Percentiles rank a stretch among this genome's conserved stretches.
phyloP scores from a whole-genome alignment of 1,140 invertebrate species.

The Drosophila rhopaloa region DNA sequence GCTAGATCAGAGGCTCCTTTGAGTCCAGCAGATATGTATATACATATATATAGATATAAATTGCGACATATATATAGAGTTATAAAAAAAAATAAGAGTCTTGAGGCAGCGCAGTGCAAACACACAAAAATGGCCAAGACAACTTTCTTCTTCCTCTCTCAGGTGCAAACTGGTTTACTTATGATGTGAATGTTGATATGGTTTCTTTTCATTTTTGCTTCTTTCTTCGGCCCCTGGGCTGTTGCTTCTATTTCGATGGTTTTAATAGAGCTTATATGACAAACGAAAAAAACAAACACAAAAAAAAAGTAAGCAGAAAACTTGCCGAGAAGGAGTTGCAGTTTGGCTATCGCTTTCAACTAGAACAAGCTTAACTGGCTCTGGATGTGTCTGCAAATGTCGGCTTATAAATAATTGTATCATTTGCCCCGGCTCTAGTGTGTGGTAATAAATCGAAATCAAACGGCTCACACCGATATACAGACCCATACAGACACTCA shows the following conservation, averaged over 20 bases:
- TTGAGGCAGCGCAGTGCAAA: conserved; percentile 44
- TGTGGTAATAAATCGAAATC: conserved; percentile 82
- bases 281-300: conserved; percentile 7
- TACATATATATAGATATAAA: conserved; percentile 40
- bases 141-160: conserved; percentile 83
- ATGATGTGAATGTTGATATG: conserved; percentile 83
- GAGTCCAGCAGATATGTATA: conserved; percentile 34
- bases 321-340: conserved; percentile 42
- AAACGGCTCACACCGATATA: conserved; percentile 52
- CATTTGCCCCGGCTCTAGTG: conserved; percentile 55
- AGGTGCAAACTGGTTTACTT: conserved; percentile 83
- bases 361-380: conserved; percentile 79
- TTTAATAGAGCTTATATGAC: conserved; percentile 55
- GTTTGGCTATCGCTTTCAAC: conserved; percentile 75
- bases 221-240: conserved; percentile 33
- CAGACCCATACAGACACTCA: conserved; percentile 11
- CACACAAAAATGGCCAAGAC: conserved; percentile 80
- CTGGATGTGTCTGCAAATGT: conserved; percentile 19
- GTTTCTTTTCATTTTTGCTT: conserved; percentile 69
- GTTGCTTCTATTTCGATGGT: conserved; percentile 70
- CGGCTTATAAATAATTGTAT: conserved; percentile 71
- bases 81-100: conserved; percentile 56
- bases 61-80: conserved; percentile 45
- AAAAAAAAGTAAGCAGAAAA: conserved; percentile 12
- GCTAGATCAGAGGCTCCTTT: conserved; percentile 54